Evolutionary conservation across 2,797 vertebrate genomes (phyloP).

Genomic region (Sebastes iracundus): DNA sequence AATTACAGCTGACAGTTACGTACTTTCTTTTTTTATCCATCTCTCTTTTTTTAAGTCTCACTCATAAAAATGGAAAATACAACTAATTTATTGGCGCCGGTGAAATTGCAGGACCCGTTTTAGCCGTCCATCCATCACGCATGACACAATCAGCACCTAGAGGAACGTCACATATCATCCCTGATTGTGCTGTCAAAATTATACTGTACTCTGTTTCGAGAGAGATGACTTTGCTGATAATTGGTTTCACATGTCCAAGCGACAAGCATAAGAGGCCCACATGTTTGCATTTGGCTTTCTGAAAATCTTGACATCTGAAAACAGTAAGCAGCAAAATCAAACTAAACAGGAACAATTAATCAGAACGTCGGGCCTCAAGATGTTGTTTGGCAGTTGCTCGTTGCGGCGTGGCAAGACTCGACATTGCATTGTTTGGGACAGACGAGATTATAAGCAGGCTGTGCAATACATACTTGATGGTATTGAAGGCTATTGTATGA

Average conservation of each 20-base stretch:
- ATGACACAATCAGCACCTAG: not conserved
- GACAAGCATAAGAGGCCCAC: not conserved
- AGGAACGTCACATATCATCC: not conserved
- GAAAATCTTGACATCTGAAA: not conserved
- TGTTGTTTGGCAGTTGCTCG: not conserved
- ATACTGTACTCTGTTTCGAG: too few species aligned
- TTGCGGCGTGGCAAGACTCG: not conserved
- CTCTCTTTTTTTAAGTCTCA: not conserved
- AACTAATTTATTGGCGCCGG: not conserved
- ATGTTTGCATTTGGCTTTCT: not conserved
- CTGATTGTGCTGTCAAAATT: not conserved
- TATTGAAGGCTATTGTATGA: not conserved
- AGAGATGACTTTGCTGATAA: not conserved
- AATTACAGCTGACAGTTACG: conserved; percentile 59
- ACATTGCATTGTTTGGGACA: too few species aligned
- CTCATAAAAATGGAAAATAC: not conserved
- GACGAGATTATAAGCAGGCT: not conserved
- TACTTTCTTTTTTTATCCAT: not conserved
- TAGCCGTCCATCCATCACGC: not conserved
- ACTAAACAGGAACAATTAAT: not conserved
- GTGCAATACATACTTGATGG: not conserved
- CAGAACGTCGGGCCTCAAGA: not conserved
- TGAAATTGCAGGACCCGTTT: not conserved
- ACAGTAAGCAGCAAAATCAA: not conserved
- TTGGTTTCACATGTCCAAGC: not conserved